Percentiles rank a stretch among this genome's conserved stretches.
These are phyloP conservation scores for Ceratina japonica DNA, from an alignment of 1,140 invertebrate genomes.

Conservation along the genomic window DNA sequence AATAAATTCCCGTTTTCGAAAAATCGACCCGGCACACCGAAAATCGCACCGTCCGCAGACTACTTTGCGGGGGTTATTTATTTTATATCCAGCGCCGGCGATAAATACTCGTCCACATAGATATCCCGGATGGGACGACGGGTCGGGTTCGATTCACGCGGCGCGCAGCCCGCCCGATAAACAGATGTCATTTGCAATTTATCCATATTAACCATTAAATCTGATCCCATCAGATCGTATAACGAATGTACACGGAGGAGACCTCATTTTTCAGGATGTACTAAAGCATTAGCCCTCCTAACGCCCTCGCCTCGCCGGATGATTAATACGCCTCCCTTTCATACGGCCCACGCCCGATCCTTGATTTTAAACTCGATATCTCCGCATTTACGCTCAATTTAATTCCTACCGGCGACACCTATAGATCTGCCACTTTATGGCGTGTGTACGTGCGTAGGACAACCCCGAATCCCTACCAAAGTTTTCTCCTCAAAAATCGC, in stretches of 20 bases:
- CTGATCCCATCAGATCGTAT: slow-evolving; percentile 1
- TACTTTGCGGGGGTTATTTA: slow-evolving; percentile 20
- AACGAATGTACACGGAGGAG: slow-evolving; percentile 20
- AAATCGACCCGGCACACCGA: neutral
- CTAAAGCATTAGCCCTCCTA: slow-evolving; percentile 20
- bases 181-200: slow-evolving; percentile 50
- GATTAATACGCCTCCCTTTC: slow-evolving; percentile 33
- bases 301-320: neutral
- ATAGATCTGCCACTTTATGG: slow-evolving; percentile 1
- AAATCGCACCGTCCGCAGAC: slow-evolving; percentile 8
- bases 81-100: slow-evolving; percentile 20
- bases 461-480: neutral
- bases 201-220: slow-evolving; percentile 45
- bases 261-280: slow-evolving; percentile 35
- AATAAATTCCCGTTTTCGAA: slow-evolving; percentile 19
- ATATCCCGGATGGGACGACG: slow-evolving; percentile 13
- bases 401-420: neutral
- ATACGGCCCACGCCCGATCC: neutral
- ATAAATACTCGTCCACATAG: slow-evolving; percentile 21
- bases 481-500: neutral
- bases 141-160: slow-evolving; percentile 2
- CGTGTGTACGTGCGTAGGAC: too few species aligned
- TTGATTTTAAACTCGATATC: slow-evolving; percentile 38
- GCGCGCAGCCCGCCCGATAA: slow-evolving; percentile 20
- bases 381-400: slow-evolving; percentile 39